Base-by-base conservation (phyloP, 2,113 vertebrate species). In the Cichladusa arquata region DNA sequence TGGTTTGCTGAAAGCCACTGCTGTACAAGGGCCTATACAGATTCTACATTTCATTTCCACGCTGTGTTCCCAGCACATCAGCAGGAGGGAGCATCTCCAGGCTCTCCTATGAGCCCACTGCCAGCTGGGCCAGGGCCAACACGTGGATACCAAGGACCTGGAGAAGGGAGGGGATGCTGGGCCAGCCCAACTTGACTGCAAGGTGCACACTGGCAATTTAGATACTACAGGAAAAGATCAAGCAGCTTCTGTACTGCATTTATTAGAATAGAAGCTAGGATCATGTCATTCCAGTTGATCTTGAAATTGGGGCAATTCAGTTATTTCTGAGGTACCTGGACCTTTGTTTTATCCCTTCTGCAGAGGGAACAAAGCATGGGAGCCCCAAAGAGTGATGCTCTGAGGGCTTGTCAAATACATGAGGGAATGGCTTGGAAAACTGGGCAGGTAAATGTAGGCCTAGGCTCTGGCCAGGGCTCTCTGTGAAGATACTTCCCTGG, bases 1-100 rank as follows among this genome's bases (percentile, higher is more conserved):
- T 19, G 44, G 29, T 74, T 73, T 87, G 87, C 81, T 78, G 81
- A 65, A 64, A 81, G 92, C 29, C 60, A 51, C 64, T 89, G 33
- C 62, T 1, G 9, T 13, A 28, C 25, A 71, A 86, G 74, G 0
- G 1, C n/a, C 87, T 36, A 28, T 7, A 58, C 26, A 18, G 19
- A 40, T 28, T 18, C 33, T 8, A 26, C 29, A 40, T 38, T 50
- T 71, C 34, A 7, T 36, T 80, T 65, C 61, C 42, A 70, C 0
- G 0, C 54, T 3, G 50, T 11, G 45, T 3, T 77, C 74, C 42
- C 76, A 82, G 85, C 66, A 65, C 47, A 87, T 9, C 50, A 69
- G 71, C 76, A 87, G 84, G 61, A 60, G 60, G 31, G 5, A 82
- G 50, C 71, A 77, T 9, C 86, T 81, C 51, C 65, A 56, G 22